Conservation (phyloP, 2,797 vertebrate genomes). For the Malacoraja senta region DNA sequence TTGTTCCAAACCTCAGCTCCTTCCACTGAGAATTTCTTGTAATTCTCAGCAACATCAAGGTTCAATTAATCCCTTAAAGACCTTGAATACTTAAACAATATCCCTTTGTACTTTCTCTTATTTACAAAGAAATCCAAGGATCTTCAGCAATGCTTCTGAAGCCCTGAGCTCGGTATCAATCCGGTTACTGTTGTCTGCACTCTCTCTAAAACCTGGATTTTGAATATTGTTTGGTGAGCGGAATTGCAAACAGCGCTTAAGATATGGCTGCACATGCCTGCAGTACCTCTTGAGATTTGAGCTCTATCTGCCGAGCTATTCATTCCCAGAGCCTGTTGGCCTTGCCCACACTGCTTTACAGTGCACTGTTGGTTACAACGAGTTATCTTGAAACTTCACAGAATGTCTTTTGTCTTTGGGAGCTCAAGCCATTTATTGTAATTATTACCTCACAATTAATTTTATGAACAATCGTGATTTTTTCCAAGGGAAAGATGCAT, state of each 20-base stretch:
- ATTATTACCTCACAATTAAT: not conserved
- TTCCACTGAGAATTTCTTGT: not conserved
- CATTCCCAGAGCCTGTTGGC: not conserved
- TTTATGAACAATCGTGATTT: not conserved
- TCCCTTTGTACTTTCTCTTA: not conserved
- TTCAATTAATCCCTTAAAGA: not conserved
- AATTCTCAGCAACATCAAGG: not conserved
- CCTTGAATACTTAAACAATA: not conserved
- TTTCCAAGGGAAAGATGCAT: not conserved
- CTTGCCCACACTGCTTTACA: not conserved
- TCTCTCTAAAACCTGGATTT: not conserved
- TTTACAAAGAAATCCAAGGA: not conserved
- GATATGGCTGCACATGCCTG: not conserved
- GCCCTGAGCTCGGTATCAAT: not conserved
- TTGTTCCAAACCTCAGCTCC: not conserved
- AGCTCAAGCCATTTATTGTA: not conserved
- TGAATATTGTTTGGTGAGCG: not conserved
- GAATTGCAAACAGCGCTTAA: not conserved
- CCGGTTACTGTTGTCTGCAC: not conserved
- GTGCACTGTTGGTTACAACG: not conserved
- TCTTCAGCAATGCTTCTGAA: not conserved
- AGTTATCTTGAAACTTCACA: not conserved
- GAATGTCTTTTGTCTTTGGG: no score
- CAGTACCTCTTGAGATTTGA: not conserved
- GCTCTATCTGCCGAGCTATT: not conserved